Conservation (phyloP, 2,888 invertebrate species). For the Acleris literana region DNA sequence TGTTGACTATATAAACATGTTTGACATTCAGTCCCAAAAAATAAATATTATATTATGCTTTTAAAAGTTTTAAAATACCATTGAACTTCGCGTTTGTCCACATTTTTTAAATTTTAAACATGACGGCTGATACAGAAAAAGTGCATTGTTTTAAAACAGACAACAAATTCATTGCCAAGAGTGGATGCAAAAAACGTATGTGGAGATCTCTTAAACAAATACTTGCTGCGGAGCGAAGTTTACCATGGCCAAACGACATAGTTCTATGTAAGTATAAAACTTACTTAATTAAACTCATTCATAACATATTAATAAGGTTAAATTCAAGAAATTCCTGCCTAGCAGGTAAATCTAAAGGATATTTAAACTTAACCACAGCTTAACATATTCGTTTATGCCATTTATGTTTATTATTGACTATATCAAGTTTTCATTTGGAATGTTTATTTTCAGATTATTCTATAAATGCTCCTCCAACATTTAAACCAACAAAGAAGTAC, state of each 20-base stretch:
- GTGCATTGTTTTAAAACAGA: slow-evolving; percentile 70
- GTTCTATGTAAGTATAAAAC: slow-evolving; percentile 86
- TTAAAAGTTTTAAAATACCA: no score
- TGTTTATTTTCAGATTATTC: slow-evolving; percentile 86
- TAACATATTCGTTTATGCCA: no score
- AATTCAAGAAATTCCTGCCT: no score
- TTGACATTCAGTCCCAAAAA: no score
- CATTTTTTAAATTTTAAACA: slow-evolving; percentile 38
- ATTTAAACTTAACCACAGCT: no score
- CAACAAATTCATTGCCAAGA: slow-evolving; percentile 82
- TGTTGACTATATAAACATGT: no score
- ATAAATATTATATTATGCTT: no score
- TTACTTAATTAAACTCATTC: not conserved
- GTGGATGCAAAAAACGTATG: slow-evolving; percentile 89
- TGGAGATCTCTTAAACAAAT: slow-evolving; percentile 97
- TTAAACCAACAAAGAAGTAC: slow-evolving; percentile 95
- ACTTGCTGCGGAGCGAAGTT: slow-evolving; percentile 88
- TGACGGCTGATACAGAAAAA: slow-evolving; percentile 67
- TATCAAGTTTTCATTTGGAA: no score
- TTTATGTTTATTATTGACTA: no score
- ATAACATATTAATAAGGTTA: no score
- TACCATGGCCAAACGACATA: slow-evolving; percentile 90
- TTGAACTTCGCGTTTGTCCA: not conserved
- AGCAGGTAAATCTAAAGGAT: no score
- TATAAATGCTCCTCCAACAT: slow-evolving; percentile 95